Conservation (phyloP, 1,140 invertebrate genomes). For the Whitmania pigra region DNA sequence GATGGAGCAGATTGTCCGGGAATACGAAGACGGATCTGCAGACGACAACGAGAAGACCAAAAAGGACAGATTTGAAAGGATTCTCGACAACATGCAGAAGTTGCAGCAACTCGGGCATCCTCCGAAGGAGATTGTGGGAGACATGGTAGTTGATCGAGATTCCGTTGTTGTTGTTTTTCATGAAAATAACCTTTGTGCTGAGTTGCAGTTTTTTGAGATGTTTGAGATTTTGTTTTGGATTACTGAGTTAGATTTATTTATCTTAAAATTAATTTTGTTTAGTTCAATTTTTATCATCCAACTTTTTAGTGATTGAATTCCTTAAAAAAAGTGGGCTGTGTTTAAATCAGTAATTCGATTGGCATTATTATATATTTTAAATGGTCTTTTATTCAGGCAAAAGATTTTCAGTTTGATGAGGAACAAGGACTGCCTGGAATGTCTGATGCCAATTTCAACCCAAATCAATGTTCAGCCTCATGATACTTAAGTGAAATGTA, state of each 20-base stretch:
- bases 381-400: neutral
- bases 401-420: slow-evolving; percentile 8
- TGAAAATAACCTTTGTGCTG: neutral
- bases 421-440: neutral
- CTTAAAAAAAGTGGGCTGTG: no score
- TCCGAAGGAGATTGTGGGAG: slow-evolving; percentile 67
- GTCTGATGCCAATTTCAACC: neutral
- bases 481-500: neutral
- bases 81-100: slow-evolving; percentile 69
- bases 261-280: neutral
- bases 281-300: neutral
- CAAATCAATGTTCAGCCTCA: neutral
- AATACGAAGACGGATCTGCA: slow-evolving; percentile 61
- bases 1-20: slow-evolving; percentile 59
- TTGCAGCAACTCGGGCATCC: slow-evolving; percentile 73
- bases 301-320: no score
- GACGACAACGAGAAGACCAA: slow-evolving; percentile 60
- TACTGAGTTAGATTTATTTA: no score
- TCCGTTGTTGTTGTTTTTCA: neutral
- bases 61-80: slow-evolving; percentile 59
- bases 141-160: slow-evolving; percentile 37
- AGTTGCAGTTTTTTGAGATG: neutral
- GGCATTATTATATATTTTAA: slow-evolving; percentile 5
- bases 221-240: no score
- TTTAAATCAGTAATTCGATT: neutral